A percentile compares a stretch with the other conserved stretches of the same genome.
Evolutionary conservation across 2,113 vertebrate genomes (phyloP).

Genomic region (Typhlomys cinereus): DNA sequence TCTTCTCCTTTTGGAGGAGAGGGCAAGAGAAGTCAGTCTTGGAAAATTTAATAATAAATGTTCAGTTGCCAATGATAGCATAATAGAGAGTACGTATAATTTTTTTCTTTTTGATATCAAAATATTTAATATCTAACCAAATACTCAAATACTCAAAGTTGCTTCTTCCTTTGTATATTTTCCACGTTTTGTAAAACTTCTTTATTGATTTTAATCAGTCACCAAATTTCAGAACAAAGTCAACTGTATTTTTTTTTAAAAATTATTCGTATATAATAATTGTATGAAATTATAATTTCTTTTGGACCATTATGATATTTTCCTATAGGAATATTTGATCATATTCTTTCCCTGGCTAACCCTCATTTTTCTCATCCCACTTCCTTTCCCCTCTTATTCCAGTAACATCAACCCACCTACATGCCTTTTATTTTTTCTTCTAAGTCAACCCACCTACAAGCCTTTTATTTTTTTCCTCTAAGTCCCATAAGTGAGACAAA

Average conservation of each 20-base stretch:
- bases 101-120: neutral
- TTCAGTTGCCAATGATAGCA: neutral
- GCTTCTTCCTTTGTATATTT: neutral
- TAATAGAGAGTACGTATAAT: neutral
- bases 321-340: neutral
- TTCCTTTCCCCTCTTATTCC: neutral
- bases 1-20: neutral
- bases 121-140: neutral
- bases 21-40: neutral
- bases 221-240: neutral
- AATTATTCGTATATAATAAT: neutral
- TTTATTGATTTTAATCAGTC: neutral
- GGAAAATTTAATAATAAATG: neutral
- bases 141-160: neutral
- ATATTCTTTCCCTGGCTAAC: too few species aligned
- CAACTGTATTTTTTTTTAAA: neutral
- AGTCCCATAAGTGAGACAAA: neutral
- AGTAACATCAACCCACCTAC: neutral
- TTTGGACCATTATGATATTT: neutral
- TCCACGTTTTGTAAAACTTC: neutral
- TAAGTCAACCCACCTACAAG: neutral
- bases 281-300: neutral
- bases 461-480: neutral
- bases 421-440: neutral
- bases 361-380: too few species aligned